Base-by-base conservation (phyloP, 2,113 vertebrate species). In the Pelobates fuscus region DNA sequence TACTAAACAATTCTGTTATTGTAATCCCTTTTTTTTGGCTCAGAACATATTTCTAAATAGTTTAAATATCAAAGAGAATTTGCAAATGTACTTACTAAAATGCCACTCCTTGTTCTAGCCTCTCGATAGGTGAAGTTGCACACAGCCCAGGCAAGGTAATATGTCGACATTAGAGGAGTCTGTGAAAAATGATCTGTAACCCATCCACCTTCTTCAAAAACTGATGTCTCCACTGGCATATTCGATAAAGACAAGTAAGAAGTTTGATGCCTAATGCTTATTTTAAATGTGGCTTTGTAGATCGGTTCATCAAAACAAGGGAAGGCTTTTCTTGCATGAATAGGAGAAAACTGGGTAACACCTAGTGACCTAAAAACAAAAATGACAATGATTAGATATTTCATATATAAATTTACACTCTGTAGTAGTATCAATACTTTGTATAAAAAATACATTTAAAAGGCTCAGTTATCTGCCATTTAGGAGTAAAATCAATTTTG, bases 231-330 rank as follows among this genome's bases (percentile, higher is more conserved):
- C 67, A 96, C 88, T 0, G 97, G 97, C 96, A 99, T 98, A 85
- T 99, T 99, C 82, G 96, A 95, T 78, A 99, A 92, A 26, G 96
- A 96, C 63, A 94, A 89, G 84, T 96, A 98, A 72, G 92, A 92
- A 1, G 91, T 88, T 86, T 97, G 95, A 77, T 99, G 96, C 65
- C 87, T 93, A 78, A 99, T 94, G 74, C 89, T 93, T 79, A 99
- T 92, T 80, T 94, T 93, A 89, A 98, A 99, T 46, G 96, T 98
- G 79, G 97, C 96, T 81, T 99, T 99, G 89, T 95, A 98, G 88
- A 96, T 88, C n/a, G 97, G 97, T 80, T 99, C 97, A 0, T 98
- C 97, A 72, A 99, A 98, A 85, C 97, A 99, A 12, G 97, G 97
- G 84, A 99, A 98, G 32, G 97, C 96, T 87, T 99, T 99, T 80